Evolutionary conservation across 2,113 vertebrate species (phyloP), one percentile per base, ranked within the genome.

Genomic region (Corythornis cristatus): DNA sequence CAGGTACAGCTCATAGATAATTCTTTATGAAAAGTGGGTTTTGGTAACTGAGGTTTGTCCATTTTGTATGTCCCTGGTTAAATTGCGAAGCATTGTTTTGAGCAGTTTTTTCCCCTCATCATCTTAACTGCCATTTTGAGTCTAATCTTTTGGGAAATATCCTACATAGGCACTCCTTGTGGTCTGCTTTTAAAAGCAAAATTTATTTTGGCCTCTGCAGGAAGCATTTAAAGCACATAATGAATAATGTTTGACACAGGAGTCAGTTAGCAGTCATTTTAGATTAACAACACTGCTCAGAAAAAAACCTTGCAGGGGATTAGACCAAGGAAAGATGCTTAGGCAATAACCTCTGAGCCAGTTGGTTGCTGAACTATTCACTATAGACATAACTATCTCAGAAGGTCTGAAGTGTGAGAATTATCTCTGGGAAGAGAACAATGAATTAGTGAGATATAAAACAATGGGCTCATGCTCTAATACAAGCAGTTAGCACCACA

Each of bases 151-250:
- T 78, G 83, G 85, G 87, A 95, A 95, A 88, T 94, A 88, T 50
- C 79, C 86, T 90, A 79, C 56, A 56, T 25, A 74, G 79, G 82
- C 82, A 71, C 83, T 91, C 92, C 87, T 90, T 70, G 78, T 77
- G 48, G 86, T 73, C 86, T 0, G 15, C 58, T 90, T 95, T 90
- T 88, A 68, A 93, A 89, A 77, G 66, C 57, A 91, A 73, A 88
- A 95, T 93, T 89, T 96, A 90, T 92, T 91, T 96, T 95, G 95
- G 89, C 90, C 89, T 96, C 90, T 88, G 76, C 81, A 94, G 93
- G 92, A 96, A 96, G 94, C 86, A 92, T 90, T 89, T 93, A 95
- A 95, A 96, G 83, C 76, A 83, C 83, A 92, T 92, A 91, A 95
- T 88, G 90, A 95, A 95, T 91, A 95, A 94, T 85, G 84, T 94